phyloP scores from a whole-genome alignment of 2,888 invertebrate species.

The Drosophila pseudotalamancana region DNA sequence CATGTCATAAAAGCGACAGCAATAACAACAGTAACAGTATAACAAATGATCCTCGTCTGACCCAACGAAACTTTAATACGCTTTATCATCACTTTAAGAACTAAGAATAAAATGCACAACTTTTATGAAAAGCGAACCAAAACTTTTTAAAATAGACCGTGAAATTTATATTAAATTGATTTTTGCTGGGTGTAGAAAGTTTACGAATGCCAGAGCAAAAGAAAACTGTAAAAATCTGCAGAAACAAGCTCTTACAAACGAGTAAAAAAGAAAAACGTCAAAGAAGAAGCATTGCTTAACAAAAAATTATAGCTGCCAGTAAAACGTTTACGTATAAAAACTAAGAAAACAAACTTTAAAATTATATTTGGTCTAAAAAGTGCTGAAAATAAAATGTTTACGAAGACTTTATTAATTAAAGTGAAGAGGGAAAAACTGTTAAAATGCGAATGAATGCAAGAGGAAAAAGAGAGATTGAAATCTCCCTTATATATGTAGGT shows the following conservation, averaged over 20 bases:
- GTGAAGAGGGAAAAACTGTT: too few relatives aligned
- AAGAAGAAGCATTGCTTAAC: background rate
- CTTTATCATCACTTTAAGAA: conserved; percentile 16
- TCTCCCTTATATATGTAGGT: too few relatives aligned
- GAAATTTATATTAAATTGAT: background rate
- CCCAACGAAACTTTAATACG: conserved; percentile 24
- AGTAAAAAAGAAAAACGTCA: background rate
- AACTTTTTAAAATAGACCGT: background rate
- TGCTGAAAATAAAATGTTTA: too few relatives aligned
- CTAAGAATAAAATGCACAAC: background rate
- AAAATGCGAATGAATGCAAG: too few relatives aligned
- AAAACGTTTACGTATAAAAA: background rate
- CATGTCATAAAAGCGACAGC: conserved; percentile 64
- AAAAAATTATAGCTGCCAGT: background rate
- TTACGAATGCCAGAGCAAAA: background rate
- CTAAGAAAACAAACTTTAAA: too few relatives aligned
- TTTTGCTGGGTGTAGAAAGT: background rate
- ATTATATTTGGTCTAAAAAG: too few relatives aligned
- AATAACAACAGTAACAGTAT: conserved; percentile 20
- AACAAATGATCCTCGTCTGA: conserved; percentile 3
- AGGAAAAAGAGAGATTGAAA: background rate
- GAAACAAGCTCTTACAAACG: too few relatives aligned
- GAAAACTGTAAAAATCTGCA: too few relatives aligned
- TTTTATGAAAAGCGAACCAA: background rate
- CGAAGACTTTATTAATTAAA: too few relatives aligned